Evolutionary conservation across 2,797 vertebrate genomes (phyloP).

Genomic region (Pangasius djambal): DNA sequence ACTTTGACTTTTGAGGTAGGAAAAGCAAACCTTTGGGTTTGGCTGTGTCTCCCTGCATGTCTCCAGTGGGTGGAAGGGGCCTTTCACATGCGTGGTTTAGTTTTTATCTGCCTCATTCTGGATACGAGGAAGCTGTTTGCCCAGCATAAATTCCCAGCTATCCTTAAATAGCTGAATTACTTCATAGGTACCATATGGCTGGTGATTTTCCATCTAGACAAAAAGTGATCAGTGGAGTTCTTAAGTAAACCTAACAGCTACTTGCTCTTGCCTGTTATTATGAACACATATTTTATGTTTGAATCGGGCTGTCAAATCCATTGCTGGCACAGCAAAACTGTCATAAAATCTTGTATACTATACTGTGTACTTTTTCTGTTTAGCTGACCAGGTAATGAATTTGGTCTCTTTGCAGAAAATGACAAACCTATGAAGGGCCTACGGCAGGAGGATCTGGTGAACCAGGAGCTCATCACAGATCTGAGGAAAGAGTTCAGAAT

Average conservation of each 20-base stretch:
- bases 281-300: not conserved
- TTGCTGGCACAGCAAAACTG: not conserved
- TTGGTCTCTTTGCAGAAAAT: conserved; percentile 79
- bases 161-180: conserved; percentile 5
- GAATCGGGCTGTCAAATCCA: not conserved
- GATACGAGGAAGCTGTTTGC: conserved; percentile 40
- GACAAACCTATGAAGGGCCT: conserved; percentile 95
- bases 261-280: not conserved
- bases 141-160: conserved; percentile 41
- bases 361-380: not conserved
- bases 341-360: conserved; percentile 22
- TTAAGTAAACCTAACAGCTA: not conserved
- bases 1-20: conserved; percentile 48
- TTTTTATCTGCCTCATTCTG: conserved; percentile 44
- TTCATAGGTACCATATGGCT: conserved; percentile 37
- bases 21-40: conserved; percentile 53
- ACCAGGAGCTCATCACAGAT: conserved; percentile 91
- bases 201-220: conserved; percentile 40
- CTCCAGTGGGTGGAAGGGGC: conserved; percentile 38
- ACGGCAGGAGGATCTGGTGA: conserved; percentile 89
- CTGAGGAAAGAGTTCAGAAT: conserved; percentile 92
- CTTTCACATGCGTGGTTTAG: conserved; percentile 39
- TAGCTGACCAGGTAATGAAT: conserved; percentile 15
- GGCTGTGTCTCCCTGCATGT: conserved; percentile 22
- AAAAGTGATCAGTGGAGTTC: not conserved